Evolutionary conservation across 2,888 invertebrate species (phyloP), one percentile per base, ranked within the genome.

Genomic region (Horisme vitalbata): DNA sequence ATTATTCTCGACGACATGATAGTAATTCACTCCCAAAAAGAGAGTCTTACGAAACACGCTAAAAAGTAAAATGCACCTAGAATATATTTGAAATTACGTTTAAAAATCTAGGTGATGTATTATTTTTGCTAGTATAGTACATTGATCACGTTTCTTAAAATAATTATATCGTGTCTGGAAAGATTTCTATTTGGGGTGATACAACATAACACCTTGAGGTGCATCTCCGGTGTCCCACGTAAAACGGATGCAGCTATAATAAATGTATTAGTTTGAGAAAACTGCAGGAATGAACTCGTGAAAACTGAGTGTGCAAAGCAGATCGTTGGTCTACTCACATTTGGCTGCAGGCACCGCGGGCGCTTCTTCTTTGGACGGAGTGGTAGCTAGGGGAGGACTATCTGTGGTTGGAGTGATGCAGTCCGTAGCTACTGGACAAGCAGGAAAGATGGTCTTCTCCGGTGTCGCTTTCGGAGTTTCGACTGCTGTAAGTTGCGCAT

Each of bases 251-350:
- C 71, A 61, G 71, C 76, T 75, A 72, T 65, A 68, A 68, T 75
- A 75, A 67, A 75, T 58, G 71, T 78, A 87, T 85, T 87, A 87
- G 86, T 88, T 74, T 56, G 75, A 84, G 74, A 83, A 84, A 87
- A 87, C 82, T 79, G 84, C 83, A 84, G 87, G 52, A 85, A 84
- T 83, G 63, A 86, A 78, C 85, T 82, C 55, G 83, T 85, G 84
- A 83, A 75, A 77, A 68, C 69, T 76, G 79, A 76, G 5, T 9
- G 72, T 88, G 89, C 89, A 85, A 87, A 85, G 85, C 85, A 72
- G 75, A 78, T 75, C 76, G 68, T 67, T 61, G 61, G 34, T 64
- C 51, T 82, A 88, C 89, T 89, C 65, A 89, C 89, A 77, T 87
- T 88, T 88, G 52, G 83, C 78, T 57, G 76, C 77, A 8, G 83